These are phyloP conservation scores for Charaxes varanes DNA, from an alignment of 1,140 invertebrate genomes.

Conservation along the genomic window DNA sequence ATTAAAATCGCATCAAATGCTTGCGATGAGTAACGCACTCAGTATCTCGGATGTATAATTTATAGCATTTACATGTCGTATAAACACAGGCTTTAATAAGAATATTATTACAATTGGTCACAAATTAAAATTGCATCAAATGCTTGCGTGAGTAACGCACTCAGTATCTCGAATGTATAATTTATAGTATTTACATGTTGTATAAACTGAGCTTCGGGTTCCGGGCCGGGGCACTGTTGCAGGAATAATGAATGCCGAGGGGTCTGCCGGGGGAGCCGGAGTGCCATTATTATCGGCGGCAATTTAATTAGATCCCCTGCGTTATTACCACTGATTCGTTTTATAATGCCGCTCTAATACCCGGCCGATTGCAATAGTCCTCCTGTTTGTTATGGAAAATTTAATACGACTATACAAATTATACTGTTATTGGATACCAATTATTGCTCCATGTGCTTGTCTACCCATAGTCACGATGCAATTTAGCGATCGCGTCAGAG, in stretches of 20 bases:
- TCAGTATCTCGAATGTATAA: conserved; percentile 28
- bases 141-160: conserved; percentile 20
- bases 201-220: conserved; percentile 32
- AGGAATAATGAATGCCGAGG: conserved; percentile 68
- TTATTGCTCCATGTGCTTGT: conserved; percentile 25
- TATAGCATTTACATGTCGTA: no score
- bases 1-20: no score
- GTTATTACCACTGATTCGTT: conserved; percentile 70
- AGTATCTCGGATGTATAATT: no score
- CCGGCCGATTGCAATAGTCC: conserved; percentile 34
- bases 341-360: conserved; percentile 64
- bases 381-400: conserved; percentile 42
- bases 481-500: conserved; percentile 18
- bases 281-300: conserved; percentile 69
- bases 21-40: no score
- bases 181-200: conserved; percentile 35
- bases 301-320: conserved; percentile 71
- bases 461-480: conserved; percentile 23
- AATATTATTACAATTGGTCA: no score
- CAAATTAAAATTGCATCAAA: conserved; percentile 12
- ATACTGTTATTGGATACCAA: conserved; percentile 42
- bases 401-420: conserved; percentile 44
- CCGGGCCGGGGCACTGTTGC: conserved; percentile 45
- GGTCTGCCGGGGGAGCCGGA: conserved; percentile 59
- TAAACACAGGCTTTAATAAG: no score